Percentiles rank a stretch among this genome's conserved stretches.
phyloP scores from a whole-genome alignment of 2,888 invertebrate species.

The Herminia tarsipennalis region DNA sequence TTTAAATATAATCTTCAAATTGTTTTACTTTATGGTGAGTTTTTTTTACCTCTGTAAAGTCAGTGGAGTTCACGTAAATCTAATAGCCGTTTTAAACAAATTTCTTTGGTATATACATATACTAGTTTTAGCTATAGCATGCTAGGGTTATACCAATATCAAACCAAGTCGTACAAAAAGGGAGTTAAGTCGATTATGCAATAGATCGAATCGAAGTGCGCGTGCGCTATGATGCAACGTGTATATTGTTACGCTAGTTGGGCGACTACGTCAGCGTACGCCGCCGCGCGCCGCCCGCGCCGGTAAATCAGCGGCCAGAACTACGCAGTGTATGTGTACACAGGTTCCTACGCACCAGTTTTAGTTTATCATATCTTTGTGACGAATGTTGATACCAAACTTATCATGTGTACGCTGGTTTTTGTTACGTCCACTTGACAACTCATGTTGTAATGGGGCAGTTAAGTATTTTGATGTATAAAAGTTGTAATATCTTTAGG shows the following conservation, averaged over 20 bases:
- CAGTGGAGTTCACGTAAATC: neutral
- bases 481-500: conserved; percentile 39
- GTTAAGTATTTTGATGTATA: neutral
- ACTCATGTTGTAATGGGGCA: neutral
- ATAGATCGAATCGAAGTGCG: conserved; percentile 36
- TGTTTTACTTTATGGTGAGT: neutral
- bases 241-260: conserved; percentile 40
- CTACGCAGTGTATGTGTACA: conserved; percentile 21
- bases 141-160: too few species aligned
- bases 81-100: too few species aligned
- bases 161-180: neutral
- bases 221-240: conserved; percentile 48
- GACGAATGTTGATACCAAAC: conserved; percentile 42
- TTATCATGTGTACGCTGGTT: conserved; percentile 46
- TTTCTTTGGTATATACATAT: too few species aligned
- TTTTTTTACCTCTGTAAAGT: neutral
- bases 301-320: conserved; percentile 17
- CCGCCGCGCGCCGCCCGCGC: conserved; percentile 33
- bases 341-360: conserved; percentile 11
- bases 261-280: conserved; percentile 48
- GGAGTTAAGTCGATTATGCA: conserved; percentile 28
- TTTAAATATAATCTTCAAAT: conserved; percentile 4
- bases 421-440: conserved; percentile 38
- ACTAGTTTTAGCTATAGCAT: too few species aligned
- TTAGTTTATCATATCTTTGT: conserved; percentile 28